Evolutionary conservation across 1,140 invertebrate genomes (phyloP), one percentile per base, ranked within the genome.

Genomic region (Pseudomyrmex dendroicus): DNA sequence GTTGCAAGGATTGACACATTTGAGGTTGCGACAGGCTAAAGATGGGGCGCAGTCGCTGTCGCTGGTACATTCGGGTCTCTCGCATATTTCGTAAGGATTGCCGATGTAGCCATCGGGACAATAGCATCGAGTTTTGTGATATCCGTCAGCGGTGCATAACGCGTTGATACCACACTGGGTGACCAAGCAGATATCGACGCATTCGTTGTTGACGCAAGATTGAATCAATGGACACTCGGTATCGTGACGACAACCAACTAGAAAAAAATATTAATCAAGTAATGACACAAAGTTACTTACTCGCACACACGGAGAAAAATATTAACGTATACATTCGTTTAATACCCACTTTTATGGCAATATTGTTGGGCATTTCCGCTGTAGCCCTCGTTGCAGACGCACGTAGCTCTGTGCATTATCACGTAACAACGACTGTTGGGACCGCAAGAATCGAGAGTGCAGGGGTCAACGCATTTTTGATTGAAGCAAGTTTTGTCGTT

Each of bases 401-500:
- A 99, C 22, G 97, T 95, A 7, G 97, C 97, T 90, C 97, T 94
- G 90, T 99, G 98, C 52, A 96, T 94, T 92, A 96, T 96, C 0
- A 97, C 97, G 70, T 96, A 95, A 91, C 98, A 99, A 77, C 96
- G 96, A 2, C 98, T 97, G 90, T 98, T 98, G 35, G 95, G 94
- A 7, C 97, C 97, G 90, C 98, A 98, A 68, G 96, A 95, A 90
- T 95, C 95, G 0, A 95, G 87, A 52, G 92, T 93, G 90, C 98
- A 98, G n/a, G 98, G 97, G 92, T 97, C 96, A 61, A 95, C 94
- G 88, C 98, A 98, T 73, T 94, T 95, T 78, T 96, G 94, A 90
- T 98, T 96, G 22, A 97, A 96, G 91, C 98, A 99, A 12, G 98
- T 96, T 89, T 97, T 96, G 87, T 97, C 96, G 84, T 97, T 97